These are phyloP conservation scores for Megathymus violae DNA, from an alignment of 1,140 invertebrate genomes.

Conservation along the genomic window DNA sequence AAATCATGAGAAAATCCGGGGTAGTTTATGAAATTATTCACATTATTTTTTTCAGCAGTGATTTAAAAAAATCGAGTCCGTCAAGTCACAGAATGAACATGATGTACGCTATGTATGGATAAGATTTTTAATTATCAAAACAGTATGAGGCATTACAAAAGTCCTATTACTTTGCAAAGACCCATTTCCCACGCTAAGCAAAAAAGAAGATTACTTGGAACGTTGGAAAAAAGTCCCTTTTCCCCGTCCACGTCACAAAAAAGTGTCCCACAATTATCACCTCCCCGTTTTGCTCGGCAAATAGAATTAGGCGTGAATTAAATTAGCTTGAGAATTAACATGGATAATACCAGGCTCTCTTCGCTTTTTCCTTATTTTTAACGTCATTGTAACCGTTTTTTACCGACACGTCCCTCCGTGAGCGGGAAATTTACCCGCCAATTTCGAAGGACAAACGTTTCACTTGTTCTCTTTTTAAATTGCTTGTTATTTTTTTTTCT, in stretches of 20 bases:
- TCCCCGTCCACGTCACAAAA: conserved; percentile 62
- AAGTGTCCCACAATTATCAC: conserved; percentile 78
- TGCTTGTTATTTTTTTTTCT: background rate
- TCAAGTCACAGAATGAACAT: too few relatives aligned
- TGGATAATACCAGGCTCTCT: conserved; percentile 72
- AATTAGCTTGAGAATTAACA: conserved; percentile 81
- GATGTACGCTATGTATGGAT: too few relatives aligned
- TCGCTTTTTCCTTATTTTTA: conserved; percentile 70
- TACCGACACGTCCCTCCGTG: conserved; percentile 57
- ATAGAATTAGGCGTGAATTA: conserved; percentile 82
- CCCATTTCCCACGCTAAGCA: conserved; percentile 39
- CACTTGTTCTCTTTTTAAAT: conserved; percentile 47
- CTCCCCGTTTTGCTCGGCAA: conserved; percentile 74
- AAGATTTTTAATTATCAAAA: background rate
- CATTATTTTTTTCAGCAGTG: too few relatives aligned
- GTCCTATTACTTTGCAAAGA: conserved; percentile 17
- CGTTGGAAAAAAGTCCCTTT: conserved; percentile 49
- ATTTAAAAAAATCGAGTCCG: too few relatives aligned
- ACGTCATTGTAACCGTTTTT: conserved; percentile 64
- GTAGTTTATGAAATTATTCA: too few relatives aligned
- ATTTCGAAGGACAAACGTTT: conserved; percentile 71
- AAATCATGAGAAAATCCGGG: too few relatives aligned
- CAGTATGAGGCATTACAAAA: background rate
- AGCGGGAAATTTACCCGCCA: conserved; percentile 66
- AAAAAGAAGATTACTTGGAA: conserved; percentile 38